These are phyloP conservation scores for Chionomys nivalis DNA, from an alignment of 2,113 vertebrate genomes.

Conservation along the genomic window DNA sequence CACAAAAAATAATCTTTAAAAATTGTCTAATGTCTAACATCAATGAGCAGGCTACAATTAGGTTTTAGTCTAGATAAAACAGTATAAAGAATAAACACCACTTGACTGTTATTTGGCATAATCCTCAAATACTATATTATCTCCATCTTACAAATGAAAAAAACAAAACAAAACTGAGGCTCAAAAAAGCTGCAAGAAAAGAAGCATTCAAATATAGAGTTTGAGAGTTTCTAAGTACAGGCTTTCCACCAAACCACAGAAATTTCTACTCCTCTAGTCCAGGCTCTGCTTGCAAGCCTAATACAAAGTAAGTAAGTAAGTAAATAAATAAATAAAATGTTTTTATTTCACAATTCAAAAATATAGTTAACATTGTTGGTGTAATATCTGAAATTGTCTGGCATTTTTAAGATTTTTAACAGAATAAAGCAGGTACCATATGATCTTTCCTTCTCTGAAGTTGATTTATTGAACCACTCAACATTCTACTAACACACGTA, in stretches of 20 bases:
- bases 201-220: neutral
- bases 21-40: slow-evolving; percentile 23
- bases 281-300: neutral
- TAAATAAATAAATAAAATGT: neutral
- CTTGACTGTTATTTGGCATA: neutral
- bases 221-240: neutral
- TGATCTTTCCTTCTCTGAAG: slow-evolving; percentile 6
- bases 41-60: slow-evolving; percentile 8
- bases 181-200: neutral
- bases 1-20: neutral
- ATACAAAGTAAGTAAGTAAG: neutral
- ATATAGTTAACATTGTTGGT: neutral
- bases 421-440: neutral
- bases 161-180: neutral
- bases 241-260: slow-evolving; percentile 7
- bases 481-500: neutral
- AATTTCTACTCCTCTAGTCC: neutral
- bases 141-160: slow-evolving; percentile 38
- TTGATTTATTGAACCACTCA: neutral
- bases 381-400: neutral
- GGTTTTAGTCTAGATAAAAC: slow-evolving; percentile 42
- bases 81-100: neutral
- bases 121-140: slow-evolving; percentile 14
- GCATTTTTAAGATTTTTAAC: slow-evolving; percentile 2
- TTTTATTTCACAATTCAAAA: slow-evolving; percentile 47